Percentiles rank a stretch among this genome's conserved stretches.
Evolutionary conservation across 2,797 vertebrate genomes (phyloP).

Genomic region (Manis pentadactyla): DNA sequence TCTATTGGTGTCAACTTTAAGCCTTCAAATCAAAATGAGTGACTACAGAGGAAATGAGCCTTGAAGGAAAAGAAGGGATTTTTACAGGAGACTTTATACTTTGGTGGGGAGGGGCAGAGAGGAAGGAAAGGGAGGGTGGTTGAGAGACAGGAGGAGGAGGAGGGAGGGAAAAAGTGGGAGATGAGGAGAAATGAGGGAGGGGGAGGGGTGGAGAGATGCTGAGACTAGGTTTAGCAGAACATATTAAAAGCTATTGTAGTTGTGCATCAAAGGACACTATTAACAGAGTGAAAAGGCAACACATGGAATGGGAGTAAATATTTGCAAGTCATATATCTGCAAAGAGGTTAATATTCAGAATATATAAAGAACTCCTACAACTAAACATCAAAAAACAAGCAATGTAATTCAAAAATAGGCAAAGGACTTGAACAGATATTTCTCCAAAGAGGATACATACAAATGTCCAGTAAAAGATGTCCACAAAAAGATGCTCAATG

Average conservation of each 20-base stretch:
- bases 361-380: neutral
- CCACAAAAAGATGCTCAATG: neutral
- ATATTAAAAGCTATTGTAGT: neutral
- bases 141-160: neutral
- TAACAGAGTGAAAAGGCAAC: neutral
- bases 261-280: neutral
- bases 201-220: neutral
- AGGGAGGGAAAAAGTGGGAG: neutral
- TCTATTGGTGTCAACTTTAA: neutral
- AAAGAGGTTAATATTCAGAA: neutral
- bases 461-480: neutral
- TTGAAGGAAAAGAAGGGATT: slow-evolving; percentile 1
- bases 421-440: neutral
- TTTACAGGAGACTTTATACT: neutral
- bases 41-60: neutral
- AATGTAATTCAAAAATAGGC: neutral
- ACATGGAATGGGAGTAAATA: neutral
- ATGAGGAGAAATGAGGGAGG: neutral
- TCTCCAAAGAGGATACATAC: neutral
- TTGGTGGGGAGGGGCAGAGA: neutral
- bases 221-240: neutral
- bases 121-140: neutral
- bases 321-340: neutral
- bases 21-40: neutral
- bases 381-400: neutral